Base-by-base conservation (phyloP, 2,888 invertebrate species). In the Eupithecia pulchellata region DNA sequence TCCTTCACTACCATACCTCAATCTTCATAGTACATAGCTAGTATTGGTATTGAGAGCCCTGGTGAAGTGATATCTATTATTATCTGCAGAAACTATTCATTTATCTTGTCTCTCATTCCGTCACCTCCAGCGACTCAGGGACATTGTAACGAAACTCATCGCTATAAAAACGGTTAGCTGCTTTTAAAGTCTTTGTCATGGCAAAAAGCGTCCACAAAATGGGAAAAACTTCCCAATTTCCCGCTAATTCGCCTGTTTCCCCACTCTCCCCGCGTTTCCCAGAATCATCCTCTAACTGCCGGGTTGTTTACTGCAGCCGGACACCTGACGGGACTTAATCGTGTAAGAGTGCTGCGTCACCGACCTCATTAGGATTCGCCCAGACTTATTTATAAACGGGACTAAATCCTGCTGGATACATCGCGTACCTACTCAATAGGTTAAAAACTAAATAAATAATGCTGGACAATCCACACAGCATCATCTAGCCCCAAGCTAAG, bases 241-340 rank as follows among this genome's bases (percentile, higher is more conserved):
- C 64, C 69, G 69, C 72, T 75, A 74, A 73, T 76, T 78, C 55
- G 68, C 61, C 66, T 69, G 68, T 75, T 77, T 75, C 68, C 62
- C 73, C 77, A 61, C 32, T 34, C 11, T 17, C n/a, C n/a, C 30
- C 57, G 14, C 17, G 64, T 77, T 77, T 75, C 70, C 64, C 75
- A 75, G 72, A 71, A 75, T 78, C 78, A 78, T 77, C 68, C 77
- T 70, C 68, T 76, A 76, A 75, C 71, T 39, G 60, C 34, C 66
- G 52, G 60, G 68, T 69, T 72, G 68, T 73, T 73, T 64, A 64
- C 64, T 64, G 62, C 64, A 39, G 30, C 66, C 67, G 57, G 69
- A 67, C 73, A 69, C 69, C 69, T 73, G 73, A 69, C 73, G 61
- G 73, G 64, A 69, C 73, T 47, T 72, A 67, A 69, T 73, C 67